phyloP scores from a whole-genome alignment of 2,888 invertebrate genomes.

The Protodeltote pygarga region DNA sequence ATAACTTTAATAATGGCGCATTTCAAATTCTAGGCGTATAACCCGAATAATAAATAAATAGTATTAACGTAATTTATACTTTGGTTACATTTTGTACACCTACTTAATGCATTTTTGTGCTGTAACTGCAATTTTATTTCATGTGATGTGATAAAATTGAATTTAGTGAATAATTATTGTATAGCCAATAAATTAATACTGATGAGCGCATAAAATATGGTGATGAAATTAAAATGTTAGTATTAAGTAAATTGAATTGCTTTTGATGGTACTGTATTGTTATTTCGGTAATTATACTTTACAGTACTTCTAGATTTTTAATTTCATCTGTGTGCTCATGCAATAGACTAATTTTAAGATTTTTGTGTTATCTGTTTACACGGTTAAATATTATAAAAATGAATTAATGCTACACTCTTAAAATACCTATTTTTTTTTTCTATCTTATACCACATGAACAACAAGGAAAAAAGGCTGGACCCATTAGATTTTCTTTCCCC shows the following conservation, averaged over 20 bases:
- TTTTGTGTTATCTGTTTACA: conserved; percentile 31
- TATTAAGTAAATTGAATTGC: not conserved
- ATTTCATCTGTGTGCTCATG: conserved; percentile 35
- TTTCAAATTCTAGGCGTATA: conserved; percentile 41
- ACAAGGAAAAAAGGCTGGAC: too few relatives aligned
- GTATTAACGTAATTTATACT: conserved; percentile 47
- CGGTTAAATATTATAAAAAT: conserved; percentile 17
- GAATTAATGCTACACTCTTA: conserved; percentile 16
- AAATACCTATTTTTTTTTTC: not conserved
- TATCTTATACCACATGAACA: too few relatives aligned
- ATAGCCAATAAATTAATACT: conserved; percentile 44
- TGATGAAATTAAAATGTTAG: conserved; percentile 28
- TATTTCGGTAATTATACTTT: conserved; percentile 1
- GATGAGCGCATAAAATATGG: conserved; percentile 33
- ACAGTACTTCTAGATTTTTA: conserved; percentile 12
- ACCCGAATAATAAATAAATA: conserved; percentile 48
- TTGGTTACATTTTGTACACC: conserved; percentile 48
- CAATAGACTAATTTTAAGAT: conserved; percentile 25
- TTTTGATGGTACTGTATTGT: not conserved
- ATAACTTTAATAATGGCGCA: conserved; percentile 44
- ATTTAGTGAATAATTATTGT: conserved; percentile 39
- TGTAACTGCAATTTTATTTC: conserved; percentile 51
- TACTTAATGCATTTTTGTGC: conserved; percentile 48
- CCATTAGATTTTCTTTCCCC: too few relatives aligned
- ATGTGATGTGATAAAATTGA: conserved; percentile 53